Base-by-base conservation (phyloP, 2,797 vertebrate genomes). In the Epinephelus coioides region DNA sequence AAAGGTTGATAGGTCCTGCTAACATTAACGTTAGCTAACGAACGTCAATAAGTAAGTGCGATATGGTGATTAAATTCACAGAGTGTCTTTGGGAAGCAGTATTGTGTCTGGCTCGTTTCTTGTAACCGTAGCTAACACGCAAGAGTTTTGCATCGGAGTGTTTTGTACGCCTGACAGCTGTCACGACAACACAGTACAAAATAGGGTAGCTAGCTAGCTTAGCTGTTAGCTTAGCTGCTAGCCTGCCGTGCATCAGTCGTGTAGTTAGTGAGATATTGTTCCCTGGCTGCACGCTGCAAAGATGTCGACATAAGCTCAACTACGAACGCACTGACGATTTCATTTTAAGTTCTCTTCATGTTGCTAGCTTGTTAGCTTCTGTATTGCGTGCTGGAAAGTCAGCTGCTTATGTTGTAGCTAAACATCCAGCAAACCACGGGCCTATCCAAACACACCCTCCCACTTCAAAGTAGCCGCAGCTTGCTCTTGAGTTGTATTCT, bases 141-240 rank as follows among this genome's bases (percentile, higher is more conserved):
- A 85, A 80, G 91, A 92, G 88, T 92, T 93, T 87, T 78, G 78
- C 81, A 73, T 75, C 70, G 67, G 70, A 86, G 86, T 88, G 91
- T 91, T 92, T 91, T 85, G 92, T 90, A 91, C 90, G 90, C 87
- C 90, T 94, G 93, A 94, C 94, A 94, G 93, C 94, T 95, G 94
- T 95, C 94, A 95, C 93, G 90, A 91, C 92, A 92, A 92, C 92
- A 92, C 59, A 80, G 72, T 87, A 87, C 89, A 90, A 94, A 94
- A 91, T 94, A 82, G 83, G 59, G 62, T 88, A 88, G 90, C 84
- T 18, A 50, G 84, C 57, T 94, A 94, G 92, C 92, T 83, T 90
- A 91, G 89, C 90, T 60, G 57, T 54, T 92, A 92, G 83, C 91
- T 50, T 81, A 71, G 82, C 82, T 49, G 76, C 44, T 91, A 92